These are phyloP conservation scores for Catharus ustulatus DNA, from an alignment of 2,797 vertebrate species.

Conservation along the genomic window DNA sequence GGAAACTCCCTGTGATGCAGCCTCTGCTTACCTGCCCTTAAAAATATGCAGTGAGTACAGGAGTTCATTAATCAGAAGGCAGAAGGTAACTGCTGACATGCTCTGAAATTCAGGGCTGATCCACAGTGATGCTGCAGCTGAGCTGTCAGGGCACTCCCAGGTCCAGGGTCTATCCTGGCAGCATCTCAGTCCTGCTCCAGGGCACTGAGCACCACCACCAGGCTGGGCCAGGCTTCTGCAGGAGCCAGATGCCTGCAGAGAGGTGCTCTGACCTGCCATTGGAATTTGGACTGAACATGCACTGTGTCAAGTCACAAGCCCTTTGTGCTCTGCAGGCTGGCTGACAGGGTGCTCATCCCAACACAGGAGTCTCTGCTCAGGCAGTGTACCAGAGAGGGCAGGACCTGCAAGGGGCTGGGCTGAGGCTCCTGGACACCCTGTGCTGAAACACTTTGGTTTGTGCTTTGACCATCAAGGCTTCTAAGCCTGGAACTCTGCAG, in stretches of 20 bases:
- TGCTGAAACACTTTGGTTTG: neutral
- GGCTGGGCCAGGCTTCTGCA: neutral
- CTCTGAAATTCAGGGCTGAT: neutral
- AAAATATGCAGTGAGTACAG: neutral
- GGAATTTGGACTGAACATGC: neutral
- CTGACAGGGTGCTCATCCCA: neutral
- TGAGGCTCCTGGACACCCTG: neutral
- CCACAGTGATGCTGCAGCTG: neutral
- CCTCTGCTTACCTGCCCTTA: neutral
- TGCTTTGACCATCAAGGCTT: neutral
- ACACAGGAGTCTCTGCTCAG: neutral
- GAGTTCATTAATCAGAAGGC: neutral
- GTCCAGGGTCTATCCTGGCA: neutral
- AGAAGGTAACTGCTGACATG: neutral
- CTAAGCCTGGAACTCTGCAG: neutral
- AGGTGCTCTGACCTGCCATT: neutral
- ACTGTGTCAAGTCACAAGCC: rapidly evolving
- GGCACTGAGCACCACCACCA: neutral
- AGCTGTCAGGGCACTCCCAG: neutral
- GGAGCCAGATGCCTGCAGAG: neutral
- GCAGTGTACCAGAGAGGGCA: neutral
- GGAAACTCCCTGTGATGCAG: rapidly evolving
- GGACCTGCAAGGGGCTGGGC: neutral
- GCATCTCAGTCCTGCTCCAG: neutral
- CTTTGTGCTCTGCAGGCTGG: neutral